Base-by-base conservation (phyloP, 2,888 invertebrate genomes). In the Meta bourneti region DNA sequence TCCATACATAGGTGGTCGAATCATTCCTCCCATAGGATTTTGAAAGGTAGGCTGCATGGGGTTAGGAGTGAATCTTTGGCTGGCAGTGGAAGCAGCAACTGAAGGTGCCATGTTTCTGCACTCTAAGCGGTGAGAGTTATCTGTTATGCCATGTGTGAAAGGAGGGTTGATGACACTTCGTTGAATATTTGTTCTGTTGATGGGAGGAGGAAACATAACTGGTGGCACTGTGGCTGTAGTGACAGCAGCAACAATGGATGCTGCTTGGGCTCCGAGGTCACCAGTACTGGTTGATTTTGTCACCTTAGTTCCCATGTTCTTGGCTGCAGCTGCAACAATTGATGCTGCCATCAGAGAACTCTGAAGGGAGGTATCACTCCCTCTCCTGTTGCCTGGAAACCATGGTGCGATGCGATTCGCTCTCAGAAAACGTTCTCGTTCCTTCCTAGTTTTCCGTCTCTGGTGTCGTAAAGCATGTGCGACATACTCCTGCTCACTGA, bases 71-170 rank as follows among this genome's bases (percentile, higher is more conserved):
- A 71, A 86, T 81, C 86, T 84, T 77, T 82, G 86, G 20, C 52
- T 49, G 2, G 71, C 19, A 70, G 49, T 74, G 34, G 51, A 49
- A 49, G 77, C 89, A 48, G 74, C 11, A 7, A 61, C 19, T 11
- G 81, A 69, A 4, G 78, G 75, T 0, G 54, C 89, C 16, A 16
- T 89, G 83, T 84, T 83, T 74, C 49, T n/a, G 16, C 85, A 87
- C 5, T 77, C 52, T 16, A 92, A 71, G 34, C 92, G 90, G 20
- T 91, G 89, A 6, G 89, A 90, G 51, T 93, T 92, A 51, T 93
- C 93, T 11, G 93, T 89, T 93, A 93, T 93, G 20, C 93, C 93
- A 91, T 93, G 93, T 20, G 93, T 93, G 77, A 93, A 93, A 9
- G 93, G 93, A 20, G 86, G 90, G 80, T 83, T 90, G 1, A 92